Evolutionary conservation across 2,888 invertebrate genomes (phyloP).

Genomic region (Sthenelais limicola): DNA sequence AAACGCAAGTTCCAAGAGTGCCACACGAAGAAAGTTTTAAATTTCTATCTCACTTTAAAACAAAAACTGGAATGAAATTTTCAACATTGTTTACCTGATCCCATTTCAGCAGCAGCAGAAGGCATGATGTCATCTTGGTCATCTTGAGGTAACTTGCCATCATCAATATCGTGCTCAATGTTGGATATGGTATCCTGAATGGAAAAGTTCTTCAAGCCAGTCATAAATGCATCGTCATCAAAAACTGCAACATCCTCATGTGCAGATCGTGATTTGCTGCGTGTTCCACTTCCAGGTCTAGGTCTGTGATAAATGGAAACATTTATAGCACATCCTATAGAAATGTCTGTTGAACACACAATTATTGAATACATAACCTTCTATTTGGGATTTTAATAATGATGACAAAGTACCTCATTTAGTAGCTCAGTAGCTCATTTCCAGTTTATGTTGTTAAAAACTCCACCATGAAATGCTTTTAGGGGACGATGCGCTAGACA

Average conservation of each 20-base stretch:
- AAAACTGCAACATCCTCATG: conserved; percentile 65
- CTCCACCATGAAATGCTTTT: too few species aligned
- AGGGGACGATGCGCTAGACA: too few species aligned
- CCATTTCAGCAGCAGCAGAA: conserved; percentile 68
- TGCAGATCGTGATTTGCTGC: conserved; percentile 25
- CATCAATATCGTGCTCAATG: conserved; percentile 56
- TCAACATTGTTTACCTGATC: conserved; percentile 60
- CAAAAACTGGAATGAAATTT: background rate
- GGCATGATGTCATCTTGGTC: conserved; percentile 65
- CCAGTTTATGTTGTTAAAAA: too few species aligned
- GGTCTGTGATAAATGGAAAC: background rate
- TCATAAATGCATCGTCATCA: conserved; percentile 65
- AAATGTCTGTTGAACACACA: too few species aligned
- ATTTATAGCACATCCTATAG: too few species aligned
- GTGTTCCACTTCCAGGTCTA: conserved; percentile 1
- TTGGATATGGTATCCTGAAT: conserved; percentile 59
- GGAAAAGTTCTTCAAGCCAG: conserved; percentile 62
- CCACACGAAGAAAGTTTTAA: too few species aligned
- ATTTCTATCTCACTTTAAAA: too few species aligned
- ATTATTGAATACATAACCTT: too few species aligned
- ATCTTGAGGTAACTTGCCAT: conserved; percentile 42
- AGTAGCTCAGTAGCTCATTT: too few species aligned
- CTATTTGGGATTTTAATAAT: too few species aligned
- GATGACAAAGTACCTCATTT: too few species aligned
- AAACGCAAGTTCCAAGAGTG: too few species aligned